phyloP scores from a whole-genome alignment of 2,113 vertebrate species.

The Phainopepla nitens region DNA sequence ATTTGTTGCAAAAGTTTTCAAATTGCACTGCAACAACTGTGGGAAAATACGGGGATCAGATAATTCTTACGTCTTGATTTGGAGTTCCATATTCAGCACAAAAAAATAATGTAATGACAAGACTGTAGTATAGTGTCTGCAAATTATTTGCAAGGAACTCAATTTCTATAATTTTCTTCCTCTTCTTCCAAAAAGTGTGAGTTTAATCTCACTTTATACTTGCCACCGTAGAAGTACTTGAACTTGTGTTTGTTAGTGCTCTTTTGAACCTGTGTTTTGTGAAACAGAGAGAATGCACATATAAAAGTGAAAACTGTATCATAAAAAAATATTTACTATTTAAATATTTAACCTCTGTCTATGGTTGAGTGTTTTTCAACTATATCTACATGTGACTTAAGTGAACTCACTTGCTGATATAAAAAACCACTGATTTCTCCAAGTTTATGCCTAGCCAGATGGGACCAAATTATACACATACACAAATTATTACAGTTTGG shows the following conservation, averaged over 20 bases:
- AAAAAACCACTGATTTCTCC: background rate
- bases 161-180: background rate
- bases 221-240: background rate
- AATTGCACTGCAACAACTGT: background rate
- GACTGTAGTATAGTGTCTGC: background rate
- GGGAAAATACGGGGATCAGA: accelerated
- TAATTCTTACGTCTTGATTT: background rate
- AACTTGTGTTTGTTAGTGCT: background rate
- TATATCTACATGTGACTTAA: accelerated
- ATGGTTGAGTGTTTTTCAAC: background rate
- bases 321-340: background rate
- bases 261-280: background rate
- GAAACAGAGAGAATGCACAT: background rate
- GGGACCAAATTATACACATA: background rate
- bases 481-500: background rate
- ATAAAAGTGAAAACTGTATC: background rate
- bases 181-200: background rate
- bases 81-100: accelerated
- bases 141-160: background rate
- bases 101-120: background rate
- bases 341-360: background rate
- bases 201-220: background rate
- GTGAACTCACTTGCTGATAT: background rate
- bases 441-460: background rate
- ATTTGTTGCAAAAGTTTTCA: background rate